These are phyloP conservation scores for Melospiza georgiana DNA, from an alignment of 2,113 vertebrate species.

Conservation along the genomic window DNA sequence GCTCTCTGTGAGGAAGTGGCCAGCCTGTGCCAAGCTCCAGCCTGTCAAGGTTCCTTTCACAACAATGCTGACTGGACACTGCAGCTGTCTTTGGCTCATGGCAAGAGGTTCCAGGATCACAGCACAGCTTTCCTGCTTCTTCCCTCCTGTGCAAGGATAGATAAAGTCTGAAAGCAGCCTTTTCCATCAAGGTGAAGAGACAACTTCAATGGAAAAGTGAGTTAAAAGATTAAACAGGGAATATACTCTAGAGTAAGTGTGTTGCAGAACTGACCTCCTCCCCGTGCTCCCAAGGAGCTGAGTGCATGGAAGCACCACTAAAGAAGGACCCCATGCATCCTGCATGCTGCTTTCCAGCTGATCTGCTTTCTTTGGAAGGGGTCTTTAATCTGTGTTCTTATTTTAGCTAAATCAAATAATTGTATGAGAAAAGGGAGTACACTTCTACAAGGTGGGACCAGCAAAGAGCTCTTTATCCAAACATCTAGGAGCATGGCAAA, in stretches of 20 bases:
- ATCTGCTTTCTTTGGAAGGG: neutral
- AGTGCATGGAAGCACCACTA: neutral
- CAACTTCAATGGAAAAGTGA: neutral
- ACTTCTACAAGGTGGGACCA: neutral
- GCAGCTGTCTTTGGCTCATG: slow-evolving; percentile 73
- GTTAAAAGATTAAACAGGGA: neutral
- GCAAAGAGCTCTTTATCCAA: neutral
- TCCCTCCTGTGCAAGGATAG: slow-evolving; percentile 42
- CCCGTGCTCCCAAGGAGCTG: neutral
- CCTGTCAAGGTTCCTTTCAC: slow-evolving; percentile 74
- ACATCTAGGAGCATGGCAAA: neutral
- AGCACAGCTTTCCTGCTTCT: slow-evolving; percentile 67
- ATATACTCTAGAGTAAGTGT: neutral
- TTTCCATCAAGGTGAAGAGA: neutral
- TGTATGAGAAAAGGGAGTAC: neutral
- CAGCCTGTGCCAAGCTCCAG: slow-evolving; percentile 71
- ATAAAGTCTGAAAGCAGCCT: neutral
- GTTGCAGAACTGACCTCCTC: neutral
- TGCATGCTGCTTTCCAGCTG: neutral
- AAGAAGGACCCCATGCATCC: neutral
- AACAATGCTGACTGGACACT: slow-evolving; percentile 74
- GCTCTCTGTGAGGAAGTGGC: slow-evolving; percentile 70
- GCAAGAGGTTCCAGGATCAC: slow-evolving; percentile 83
- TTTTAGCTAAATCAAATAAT: neutral
- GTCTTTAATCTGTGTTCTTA: neutral